Percentiles rank a stretch among this genome's conserved stretches.
Conservation (phyloP, 1,140 invertebrate species). For the Tetraneura akinire region DNA sequence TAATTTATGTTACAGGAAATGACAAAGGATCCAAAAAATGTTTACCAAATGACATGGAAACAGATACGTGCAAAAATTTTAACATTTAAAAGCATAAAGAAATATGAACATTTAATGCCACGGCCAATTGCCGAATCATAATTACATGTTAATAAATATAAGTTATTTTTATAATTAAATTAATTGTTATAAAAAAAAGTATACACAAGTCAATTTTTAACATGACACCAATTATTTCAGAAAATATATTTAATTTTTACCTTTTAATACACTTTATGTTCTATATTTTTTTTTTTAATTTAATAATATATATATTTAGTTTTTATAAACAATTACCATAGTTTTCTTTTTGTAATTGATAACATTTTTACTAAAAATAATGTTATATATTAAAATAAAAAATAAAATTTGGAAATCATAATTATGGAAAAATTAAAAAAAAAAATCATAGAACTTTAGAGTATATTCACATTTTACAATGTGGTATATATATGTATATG, state of each 20-base stretch:
- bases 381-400: not conserved
- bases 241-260: slow-evolving; percentile 16
- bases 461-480: not conserved
- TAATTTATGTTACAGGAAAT: slow-evolving; percentile 66
- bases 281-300: not conserved
- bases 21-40: slow-evolving; percentile 79
- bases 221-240: slow-evolving; percentile 18
- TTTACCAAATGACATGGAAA: slow-evolving; percentile 84
- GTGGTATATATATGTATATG: not conserved
- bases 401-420: not conserved
- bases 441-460: slow-evolving; percentile 2
- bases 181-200: slow-evolving; percentile 36
- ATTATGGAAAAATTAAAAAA: not conserved
- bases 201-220: slow-evolving; percentile 40
- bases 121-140: slow-evolving; percentile 58
- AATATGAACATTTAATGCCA: slow-evolving; percentile 55
- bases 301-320: no score
- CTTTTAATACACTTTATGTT: slow-evolving; percentile 8
- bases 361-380: no score
- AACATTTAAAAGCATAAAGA: slow-evolving; percentile 61
- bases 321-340: no score
- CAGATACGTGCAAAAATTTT: slow-evolving; percentile 76
- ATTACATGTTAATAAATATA: slow-evolving; percentile 10
- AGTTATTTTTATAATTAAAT: not conserved
- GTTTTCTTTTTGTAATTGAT: no score